Base-by-base conservation (phyloP, 2,888 invertebrate species). In the Pyrochroa serraticornis region DNA sequence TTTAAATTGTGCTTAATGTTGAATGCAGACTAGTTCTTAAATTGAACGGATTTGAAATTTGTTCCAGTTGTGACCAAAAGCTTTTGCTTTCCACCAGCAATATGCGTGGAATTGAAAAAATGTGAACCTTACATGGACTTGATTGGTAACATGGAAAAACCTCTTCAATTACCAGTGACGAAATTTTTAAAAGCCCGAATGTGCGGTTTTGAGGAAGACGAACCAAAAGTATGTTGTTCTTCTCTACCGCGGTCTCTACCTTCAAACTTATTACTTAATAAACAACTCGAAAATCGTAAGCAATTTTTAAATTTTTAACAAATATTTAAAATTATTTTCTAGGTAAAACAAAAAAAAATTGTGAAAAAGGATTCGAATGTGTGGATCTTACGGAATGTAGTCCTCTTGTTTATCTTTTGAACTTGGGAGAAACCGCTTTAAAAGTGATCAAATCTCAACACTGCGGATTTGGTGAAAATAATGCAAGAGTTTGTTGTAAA, bases 401-500 rank as follows among this genome's bases (percentile, higher is more conserved):
- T 6, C 52, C 52, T 45, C 33, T 52, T 8, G 45, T 37, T 38
- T 35, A 37, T 14, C 45, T 52, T 10, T 8, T 44, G 2, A 32
- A 32, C 12, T 13, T 22, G 52, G 52, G 38, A 37, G 38, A 52
- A 52, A 43, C 52, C 13, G 12, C 37, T 32, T 7, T 44, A 52
- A 52, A 45, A 13, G 33, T 52, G 33, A 44, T 52, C 37, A 37
- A 44, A 33, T 37, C 45, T 7, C 52, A 52, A 32, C 44, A 44
- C 7, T 52, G 52, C 22, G 44, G 45, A 1, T 9, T 12, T 8
- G 38, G 38, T 14, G 32, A 8, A 22, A 37, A 14, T 32, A 33
- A 44, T 6, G 44, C 52, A 6, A 52, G 38, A 37, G 52, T 52
- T 31, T 52, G 52, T 30, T 52, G 52, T 36, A 52, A 52, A 52